Percentiles rank a stretch among this genome's conserved stretches.
Conservation (phyloP, 2,113 vertebrate species). For the Triplophysa tibetana region DNA sequence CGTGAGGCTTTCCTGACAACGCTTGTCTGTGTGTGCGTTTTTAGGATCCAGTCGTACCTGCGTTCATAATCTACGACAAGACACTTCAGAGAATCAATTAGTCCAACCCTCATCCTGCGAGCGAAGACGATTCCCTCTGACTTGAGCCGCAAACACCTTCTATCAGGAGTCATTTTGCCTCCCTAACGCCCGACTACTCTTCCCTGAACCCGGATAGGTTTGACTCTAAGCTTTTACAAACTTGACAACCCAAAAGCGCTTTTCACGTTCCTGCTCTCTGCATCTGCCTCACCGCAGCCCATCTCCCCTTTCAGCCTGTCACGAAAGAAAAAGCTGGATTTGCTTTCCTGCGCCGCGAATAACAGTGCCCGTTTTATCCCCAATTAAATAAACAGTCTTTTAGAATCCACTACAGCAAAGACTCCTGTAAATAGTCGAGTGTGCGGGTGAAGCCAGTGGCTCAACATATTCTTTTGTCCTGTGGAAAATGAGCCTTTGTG, state of each 20-base stretch:
- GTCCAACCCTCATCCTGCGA: constrained; percentile 74
- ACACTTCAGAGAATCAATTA: constrained; percentile 83
- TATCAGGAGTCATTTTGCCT: constrained; percentile 82
- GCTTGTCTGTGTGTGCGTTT: constrained; percentile 61
- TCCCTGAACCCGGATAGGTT: constrained; percentile 81
- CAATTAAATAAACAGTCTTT: constrained; percentile 73
- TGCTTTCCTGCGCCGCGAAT: constrained; percentile 65
- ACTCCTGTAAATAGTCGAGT: constrained; percentile 27
- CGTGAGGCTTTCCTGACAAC: constrained; percentile 63
- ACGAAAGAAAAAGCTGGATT: constrained; percentile 75
- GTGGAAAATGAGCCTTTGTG: constrained; percentile 64
- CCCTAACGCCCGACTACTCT: constrained; percentile 79
- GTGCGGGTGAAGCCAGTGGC: constrained; percentile 20
- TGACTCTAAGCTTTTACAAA: constrained; percentile 83
- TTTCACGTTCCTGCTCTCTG: constrained; percentile 66
- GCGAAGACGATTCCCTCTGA: constrained; percentile 78
- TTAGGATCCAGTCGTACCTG: constrained; percentile 78
- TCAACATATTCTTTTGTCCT: constrained; percentile 65
- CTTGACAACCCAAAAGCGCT: constrained; percentile 80
- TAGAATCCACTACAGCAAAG: constrained; percentile 41
- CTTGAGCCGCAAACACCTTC: constrained; percentile 82
- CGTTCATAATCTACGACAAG: constrained; percentile 74
- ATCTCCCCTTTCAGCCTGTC: constrained; percentile 65
- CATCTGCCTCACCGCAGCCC: constrained; percentile 55
- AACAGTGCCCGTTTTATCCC: constrained; percentile 64